Percentiles rank a stretch among this genome's conserved stretches.
Evolutionary conservation across 2,888 invertebrate species (phyloP).

Genomic region (Clitarchus hookeri): DNA sequence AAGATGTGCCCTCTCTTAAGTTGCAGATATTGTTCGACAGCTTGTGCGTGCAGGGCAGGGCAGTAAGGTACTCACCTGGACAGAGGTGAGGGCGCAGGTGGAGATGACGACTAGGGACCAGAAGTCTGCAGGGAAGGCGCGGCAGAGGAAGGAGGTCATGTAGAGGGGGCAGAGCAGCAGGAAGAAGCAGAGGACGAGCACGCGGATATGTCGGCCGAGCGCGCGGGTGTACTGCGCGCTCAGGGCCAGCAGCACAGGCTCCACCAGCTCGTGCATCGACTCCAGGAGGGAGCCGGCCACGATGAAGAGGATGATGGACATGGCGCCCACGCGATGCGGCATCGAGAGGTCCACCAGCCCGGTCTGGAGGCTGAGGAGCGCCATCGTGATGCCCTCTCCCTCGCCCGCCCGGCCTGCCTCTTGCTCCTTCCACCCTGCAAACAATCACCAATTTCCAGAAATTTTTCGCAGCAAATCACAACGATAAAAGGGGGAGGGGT

Average conservation of each 20-base stretch:
- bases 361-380: slow-evolving; percentile 59
- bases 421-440: slow-evolving; percentile 39
- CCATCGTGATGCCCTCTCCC: slow-evolving; percentile 59
- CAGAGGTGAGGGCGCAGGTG: slow-evolving; percentile 56
- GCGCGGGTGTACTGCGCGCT: slow-evolving; percentile 54
- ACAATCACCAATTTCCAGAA: background rate
- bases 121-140: slow-evolving; percentile 55
- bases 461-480: background rate
- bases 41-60: too few species aligned
- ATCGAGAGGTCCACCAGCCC: slow-evolving; percentile 57
- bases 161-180: slow-evolving; percentile 55
- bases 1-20: too few species aligned
- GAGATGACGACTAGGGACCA: slow-evolving; percentile 60
- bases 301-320: slow-evolving; percentile 59
- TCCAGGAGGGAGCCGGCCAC: slow-evolving; percentile 61
- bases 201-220: slow-evolving; percentile 52
- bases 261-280: slow-evolving; percentile 59
- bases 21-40: too few species aligned
- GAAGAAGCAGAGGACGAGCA: slow-evolving; percentile 52
- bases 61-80: slow-evolving; percentile 41
- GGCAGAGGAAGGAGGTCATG: slow-evolving; percentile 54
- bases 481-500: background rate
- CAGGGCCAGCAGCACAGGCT: slow-evolving; percentile 57
- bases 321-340: slow-evolving; percentile 56
- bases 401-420: slow-evolving; percentile 54